phyloP scores from a whole-genome alignment of 2,797 vertebrate species.

The Pseudochirops cupreus region DNA sequence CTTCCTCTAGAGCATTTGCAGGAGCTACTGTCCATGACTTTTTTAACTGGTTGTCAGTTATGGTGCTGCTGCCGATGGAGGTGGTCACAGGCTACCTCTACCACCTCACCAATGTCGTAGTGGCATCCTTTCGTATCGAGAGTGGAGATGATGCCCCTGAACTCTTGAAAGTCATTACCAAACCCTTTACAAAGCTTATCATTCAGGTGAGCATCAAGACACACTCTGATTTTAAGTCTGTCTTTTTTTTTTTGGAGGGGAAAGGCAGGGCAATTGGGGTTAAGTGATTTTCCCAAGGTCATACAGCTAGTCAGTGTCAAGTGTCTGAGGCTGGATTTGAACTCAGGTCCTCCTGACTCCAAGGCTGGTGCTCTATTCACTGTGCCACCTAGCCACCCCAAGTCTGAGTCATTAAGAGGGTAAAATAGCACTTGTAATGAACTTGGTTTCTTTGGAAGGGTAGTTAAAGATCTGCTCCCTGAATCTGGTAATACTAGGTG shows the following conservation, averaged over 20 bases:
- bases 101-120: slow-evolving; percentile 88
- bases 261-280: too few species aligned
- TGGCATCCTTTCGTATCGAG: slow-evolving; percentile 91
- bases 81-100: slow-evolving; percentile 90
- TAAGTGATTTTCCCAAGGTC: too few species aligned
- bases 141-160: slow-evolving; percentile 93
- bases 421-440: background rate
- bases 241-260: background rate
- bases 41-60: slow-evolving; percentile 98
- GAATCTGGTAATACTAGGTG: background rate
- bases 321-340: too few species aligned
- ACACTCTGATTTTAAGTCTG: background rate
- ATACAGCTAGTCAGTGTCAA: too few species aligned
- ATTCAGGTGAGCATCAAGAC: slow-evolving; percentile 86
- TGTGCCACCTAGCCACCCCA: too few species aligned
- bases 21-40: slow-evolving; percentile 98
- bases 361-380: too few species aligned
- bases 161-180: slow-evolving; percentile 96
- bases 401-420: background rate
- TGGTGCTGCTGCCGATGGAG: slow-evolving; percentile 94
- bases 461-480: rapidly evolving
- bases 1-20: slow-evolving; percentile 92
- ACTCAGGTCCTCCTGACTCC: too few species aligned
- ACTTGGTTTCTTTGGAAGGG: background rate
- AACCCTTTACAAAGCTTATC: slow-evolving; percentile 94